phyloP scores from a whole-genome alignment of 2,888 invertebrate species.

The Diarsia dahlii region DNA sequence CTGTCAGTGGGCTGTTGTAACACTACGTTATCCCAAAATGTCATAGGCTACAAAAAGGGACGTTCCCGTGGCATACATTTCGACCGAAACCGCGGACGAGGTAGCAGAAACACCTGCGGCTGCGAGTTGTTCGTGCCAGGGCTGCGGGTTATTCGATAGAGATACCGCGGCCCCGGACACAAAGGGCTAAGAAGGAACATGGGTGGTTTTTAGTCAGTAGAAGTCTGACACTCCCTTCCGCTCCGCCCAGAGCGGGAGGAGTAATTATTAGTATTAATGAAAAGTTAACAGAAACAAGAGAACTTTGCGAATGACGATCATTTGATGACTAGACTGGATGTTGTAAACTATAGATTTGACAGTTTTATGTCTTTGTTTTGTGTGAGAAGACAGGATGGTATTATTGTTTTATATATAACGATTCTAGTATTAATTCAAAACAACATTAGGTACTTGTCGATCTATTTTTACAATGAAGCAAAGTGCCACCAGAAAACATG shows the following conservation, averaged over 20 bases:
- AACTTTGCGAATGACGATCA: not conserved
- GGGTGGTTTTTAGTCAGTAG: too few relatives aligned
- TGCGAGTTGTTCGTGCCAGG: too few relatives aligned
- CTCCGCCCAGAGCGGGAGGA: too few relatives aligned
- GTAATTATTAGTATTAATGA: too few relatives aligned
- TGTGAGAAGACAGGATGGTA: not conserved
- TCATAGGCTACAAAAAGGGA: too few relatives aligned
- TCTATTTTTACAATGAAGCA: not conserved
- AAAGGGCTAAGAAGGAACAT: too few relatives aligned
- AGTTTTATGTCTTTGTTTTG: constrained; percentile 16
- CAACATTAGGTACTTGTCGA: not conserved
- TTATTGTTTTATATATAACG: not conserved
- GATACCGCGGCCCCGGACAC: too few relatives aligned
- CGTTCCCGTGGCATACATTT: not conserved
- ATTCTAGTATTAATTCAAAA: not conserved
- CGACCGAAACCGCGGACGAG: not conserved
- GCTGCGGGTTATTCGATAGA: too few relatives aligned
- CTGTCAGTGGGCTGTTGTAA: too few relatives aligned
- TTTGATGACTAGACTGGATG: not conserved
- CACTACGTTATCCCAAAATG: not conserved
- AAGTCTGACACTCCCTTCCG: too few relatives aligned
- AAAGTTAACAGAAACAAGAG: not conserved
- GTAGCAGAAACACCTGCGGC: too few relatives aligned
- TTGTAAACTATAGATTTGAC: constrained; percentile 1
- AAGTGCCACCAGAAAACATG: too few relatives aligned